Evolutionary conservation across 1,140 invertebrate species (phyloP), one percentile per base, ranked within the genome.

Genomic region (Apis cerana): DNA sequence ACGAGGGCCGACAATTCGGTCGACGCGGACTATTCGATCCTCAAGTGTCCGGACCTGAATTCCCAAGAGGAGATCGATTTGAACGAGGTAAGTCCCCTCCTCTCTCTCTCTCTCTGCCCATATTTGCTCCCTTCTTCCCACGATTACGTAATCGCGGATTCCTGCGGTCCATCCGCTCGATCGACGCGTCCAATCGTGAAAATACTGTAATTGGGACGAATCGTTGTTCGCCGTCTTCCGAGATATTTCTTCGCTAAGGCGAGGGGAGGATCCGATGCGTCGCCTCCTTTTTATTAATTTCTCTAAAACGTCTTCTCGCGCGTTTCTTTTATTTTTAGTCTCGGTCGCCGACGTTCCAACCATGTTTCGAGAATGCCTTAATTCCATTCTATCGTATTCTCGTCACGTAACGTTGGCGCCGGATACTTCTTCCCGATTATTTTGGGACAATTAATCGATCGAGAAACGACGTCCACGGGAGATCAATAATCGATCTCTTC

Each of bases 11-110:
- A 88, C 71, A 89, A 89, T 67, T 65, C 86, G 54, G n/a, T 88
- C 76, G 58, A 85, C 23, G 54, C 76, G 52, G 52, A 61, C 43
- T 78, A 79, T 33, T 59, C 56, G 33, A 52, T 78, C 56, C 58
- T 80, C 62, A 77, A 62, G 21, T 89, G 88, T 27, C 80, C 84
- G 43, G 58, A 67, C 0, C 88, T 89, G 61, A 89, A 89, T 70
- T 71, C 88, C 17, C 88, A 89, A 62, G 88, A 89, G 2, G 86
- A 88, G 52, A 86, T 89, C 54, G 88, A 89, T 58, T 75, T 89
- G 58, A 87, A 88, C 64, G 88, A 83, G 86, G 88, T 89, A 61
- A 33, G 85, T n/a, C 76, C 48, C 11, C 15, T 0, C 12, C 4
- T 43, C 1, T 68, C 48, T 15, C 43, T 65, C 19, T 19, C 5